Evolutionary conservation across 2,113 vertebrate species (phyloP), one percentile per base, ranked within the genome.

Genomic region (Pseudorasbora parva): DNA sequence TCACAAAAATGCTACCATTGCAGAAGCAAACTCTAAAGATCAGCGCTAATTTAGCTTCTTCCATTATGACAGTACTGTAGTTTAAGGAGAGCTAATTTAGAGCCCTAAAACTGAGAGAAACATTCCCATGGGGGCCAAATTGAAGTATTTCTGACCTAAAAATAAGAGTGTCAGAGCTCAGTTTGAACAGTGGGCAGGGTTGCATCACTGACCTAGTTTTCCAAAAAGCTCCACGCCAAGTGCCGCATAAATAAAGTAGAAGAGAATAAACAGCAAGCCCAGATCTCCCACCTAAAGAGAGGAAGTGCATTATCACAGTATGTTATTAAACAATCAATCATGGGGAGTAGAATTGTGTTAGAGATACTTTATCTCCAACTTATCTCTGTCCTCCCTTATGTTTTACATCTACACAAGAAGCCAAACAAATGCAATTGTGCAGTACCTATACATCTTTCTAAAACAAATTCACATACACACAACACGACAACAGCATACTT

Each of bases 191-290:
- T 78, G 87, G 62, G 72, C 41, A 51, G n/a, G 82, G 83, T 78
- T 80, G 37, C 57, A 75, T 81, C 62, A 95, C 97, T 97, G 94
- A 99, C 98, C 96, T 4, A 99, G 93, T 93, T 97, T 98, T 89
- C 98, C 98, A 79, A 99, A 99, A 85, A 99, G 91, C 94, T 99
- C 98, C 92, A 99, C 98, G 93, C 98, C 98, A 90, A 99, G 96
- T 47, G 98, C 98, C 89, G 98, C 98, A 84, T 99, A 99, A 96
- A 99, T 99, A 95, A 99, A 99, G 95, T 99, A 99, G 91, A 99
- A 97, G 90, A 99, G 95, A 98, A 99, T 99, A 89, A 99, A 99
- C 93, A 99, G 97, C 86, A 99, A 96, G 85, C 98, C 98, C 69
- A 99, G 96, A 93, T 99, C 99, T 90, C 98, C 98, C 92, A 99